These are phyloP conservation scores for Puffinus mauretanicus DNA, from an alignment of 2,113 vertebrate genomes.

Conservation along the genomic window DNA sequence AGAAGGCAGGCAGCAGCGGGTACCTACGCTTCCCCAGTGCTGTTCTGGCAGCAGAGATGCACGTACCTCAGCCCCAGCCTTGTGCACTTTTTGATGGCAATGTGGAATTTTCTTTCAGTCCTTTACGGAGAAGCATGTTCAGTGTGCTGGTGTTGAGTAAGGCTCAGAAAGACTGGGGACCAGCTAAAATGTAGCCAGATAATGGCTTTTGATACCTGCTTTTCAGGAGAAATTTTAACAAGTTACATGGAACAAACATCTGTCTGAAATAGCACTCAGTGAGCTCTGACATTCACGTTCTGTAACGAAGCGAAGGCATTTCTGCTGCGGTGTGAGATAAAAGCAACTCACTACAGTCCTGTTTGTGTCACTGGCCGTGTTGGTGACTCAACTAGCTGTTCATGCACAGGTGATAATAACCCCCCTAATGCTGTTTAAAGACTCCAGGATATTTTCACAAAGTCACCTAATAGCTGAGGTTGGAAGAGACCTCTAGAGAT, in stretches of 20 bases:
- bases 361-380: background rate
- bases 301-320: background rate
- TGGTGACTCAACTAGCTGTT: background rate
- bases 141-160: background rate
- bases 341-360: background rate
- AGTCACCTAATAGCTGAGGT: background rate
- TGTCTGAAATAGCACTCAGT: background rate
- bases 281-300: background rate
- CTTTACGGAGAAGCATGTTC: background rate
- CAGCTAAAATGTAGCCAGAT: background rate
- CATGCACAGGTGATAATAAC: background rate
- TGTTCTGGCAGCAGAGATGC: background rate
- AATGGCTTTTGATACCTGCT: background rate
- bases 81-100: background rate
- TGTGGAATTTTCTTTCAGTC: background rate
- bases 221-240: background rate
- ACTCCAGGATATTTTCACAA: background rate
- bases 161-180: background rate
- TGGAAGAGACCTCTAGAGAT: background rate
- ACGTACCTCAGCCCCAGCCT: accelerated
- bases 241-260: background rate
- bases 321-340: background rate
- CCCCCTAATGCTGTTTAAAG: background rate
- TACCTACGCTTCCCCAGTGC: background rate
- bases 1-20: accelerated